phyloP scores from a whole-genome alignment of 1,140 invertebrate species.

The Myzus persicae region DNA sequence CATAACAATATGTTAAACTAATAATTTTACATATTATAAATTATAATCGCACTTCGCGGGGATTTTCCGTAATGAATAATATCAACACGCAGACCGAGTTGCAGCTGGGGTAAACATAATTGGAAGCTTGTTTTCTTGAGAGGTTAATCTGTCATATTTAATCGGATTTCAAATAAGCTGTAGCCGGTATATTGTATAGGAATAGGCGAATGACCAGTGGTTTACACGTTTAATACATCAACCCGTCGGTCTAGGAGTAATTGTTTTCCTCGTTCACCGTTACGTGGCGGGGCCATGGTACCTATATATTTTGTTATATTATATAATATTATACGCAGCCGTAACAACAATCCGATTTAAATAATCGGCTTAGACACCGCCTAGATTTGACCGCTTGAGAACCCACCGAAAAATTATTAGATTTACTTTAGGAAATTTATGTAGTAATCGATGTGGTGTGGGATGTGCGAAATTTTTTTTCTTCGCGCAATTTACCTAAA shows the following conservation, averaged over 20 bases:
- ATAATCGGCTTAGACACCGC: background rate
- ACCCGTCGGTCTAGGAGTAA: constrained; percentile 10
- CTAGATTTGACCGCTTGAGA: background rate
- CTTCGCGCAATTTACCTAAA: background rate
- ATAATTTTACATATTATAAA: constrained; percentile 8
- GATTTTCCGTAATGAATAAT: background rate
- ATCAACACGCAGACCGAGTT: background rate
- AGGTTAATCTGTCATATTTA: constrained; percentile 42
- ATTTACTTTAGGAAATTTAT: background rate
- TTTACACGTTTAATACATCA: background rate
- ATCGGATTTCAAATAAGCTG: constrained; percentile 45
- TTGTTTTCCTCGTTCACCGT: constrained; percentile 17
- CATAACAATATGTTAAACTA: background rate
- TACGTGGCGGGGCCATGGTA: background rate
- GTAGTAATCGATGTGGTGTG: background rate
- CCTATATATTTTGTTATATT: background rate
- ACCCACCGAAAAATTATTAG: background rate
- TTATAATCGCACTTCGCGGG: background rate
- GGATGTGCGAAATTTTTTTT: background rate
- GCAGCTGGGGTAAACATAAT: background rate
- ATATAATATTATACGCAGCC: background rate
- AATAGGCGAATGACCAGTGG: constrained; percentile 6
- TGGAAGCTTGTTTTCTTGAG: background rate
- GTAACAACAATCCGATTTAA: constrained; percentile 4
- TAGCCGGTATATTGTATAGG: background rate